Evolutionary conservation across 1,140 invertebrate genomes (phyloP), one percentile per base, ranked within the genome.

Genomic region (Asobara japonica): DNA sequence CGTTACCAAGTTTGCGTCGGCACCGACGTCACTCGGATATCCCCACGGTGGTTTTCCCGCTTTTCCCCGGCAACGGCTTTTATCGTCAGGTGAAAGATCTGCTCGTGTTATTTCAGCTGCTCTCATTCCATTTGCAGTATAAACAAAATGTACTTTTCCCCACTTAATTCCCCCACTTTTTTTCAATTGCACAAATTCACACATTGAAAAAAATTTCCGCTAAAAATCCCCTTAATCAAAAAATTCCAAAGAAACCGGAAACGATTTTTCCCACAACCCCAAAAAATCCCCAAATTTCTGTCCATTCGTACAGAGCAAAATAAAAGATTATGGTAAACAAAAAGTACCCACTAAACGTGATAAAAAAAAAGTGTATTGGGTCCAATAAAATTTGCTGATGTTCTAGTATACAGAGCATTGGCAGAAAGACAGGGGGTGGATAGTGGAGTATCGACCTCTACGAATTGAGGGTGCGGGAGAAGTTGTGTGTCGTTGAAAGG

Each of bases 1-100:
- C 74, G 78, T 81, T 81, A 77, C 74, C 69, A 80, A 81, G 78
- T 81, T 80, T 79, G 66, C 16, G 25, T 45, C 22, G n/a, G 11
- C 20, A 30, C 27, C 11, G 29, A 62, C 25, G 31, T n/a, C 25
- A 6, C 60, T 62, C 60, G 29, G 60, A 16, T 31, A 62, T 62
- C 60, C 60, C 51, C 41, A 33, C 13, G 20, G 18, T 56, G 45
- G 48, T 65, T 27, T 61, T 45, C 11, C 62, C 33, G 1, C n/a
- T n/a, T n/a, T n/a, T n/a, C n/a, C n/a, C n/a, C n/a, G n/a, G n/a
- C 18, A 66, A 29, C 51, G 65, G 48, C 62, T 72, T 56, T 67
- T 60, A 72, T 73, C 74, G 68, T 74, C 68, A 65, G 51, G 51
- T 56, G 51, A 56, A 56, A 56, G 18, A 56, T 56, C 51, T 27